Conservation (phyloP, 2,888 invertebrate genomes). For the Lordiphosa fenestrarum region DNA sequence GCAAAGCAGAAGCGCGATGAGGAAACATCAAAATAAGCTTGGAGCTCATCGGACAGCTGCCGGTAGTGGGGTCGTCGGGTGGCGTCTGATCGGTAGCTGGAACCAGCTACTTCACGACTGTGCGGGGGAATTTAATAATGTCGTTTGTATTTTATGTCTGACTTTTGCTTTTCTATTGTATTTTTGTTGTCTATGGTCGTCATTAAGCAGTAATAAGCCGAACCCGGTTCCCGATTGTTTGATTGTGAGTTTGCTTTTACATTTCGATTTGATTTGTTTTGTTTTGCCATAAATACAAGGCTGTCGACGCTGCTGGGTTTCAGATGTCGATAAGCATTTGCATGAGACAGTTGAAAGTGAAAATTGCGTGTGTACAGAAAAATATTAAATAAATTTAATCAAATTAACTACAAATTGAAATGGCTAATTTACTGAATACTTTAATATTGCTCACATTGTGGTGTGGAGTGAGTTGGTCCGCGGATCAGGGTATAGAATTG, state of each 20-base stretch:
- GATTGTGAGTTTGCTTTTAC: conserved; percentile 21
- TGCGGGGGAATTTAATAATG: conserved; percentile 62
- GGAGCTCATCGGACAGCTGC: conserved; percentile 63
- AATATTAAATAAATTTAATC: background rate
- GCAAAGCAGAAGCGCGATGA: conserved; percentile 27
- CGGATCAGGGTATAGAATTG: conserved; percentile 26
- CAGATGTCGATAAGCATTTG: conserved; percentile 61
- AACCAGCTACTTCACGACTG: conserved; percentile 53
- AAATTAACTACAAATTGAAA: conserved; percentile 21
- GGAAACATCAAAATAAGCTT: conserved; percentile 44
- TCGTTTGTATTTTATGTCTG: conserved; percentile 59
- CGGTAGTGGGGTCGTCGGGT: conserved; percentile 42
- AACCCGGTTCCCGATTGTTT: conserved; percentile 24
- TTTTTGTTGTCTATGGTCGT: conserved; percentile 25
- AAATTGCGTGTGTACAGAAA: conserved; percentile 9
- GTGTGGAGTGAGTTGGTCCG: conserved; percentile 25
- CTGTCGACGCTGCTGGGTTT: conserved; percentile 33
- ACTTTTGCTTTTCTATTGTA: conserved; percentile 36
- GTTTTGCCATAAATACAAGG: conserved; percentile 66
- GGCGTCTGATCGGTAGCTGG: conserved; percentile 18
- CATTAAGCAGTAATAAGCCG: conserved; percentile 14
- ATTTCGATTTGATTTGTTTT: conserved; percentile 42
- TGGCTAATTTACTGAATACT: conserved; percentile 23
- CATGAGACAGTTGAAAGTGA: conserved; percentile 41
- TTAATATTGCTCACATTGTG: conserved; percentile 27